phyloP scores from a whole-genome alignment of 2,113 vertebrate species.

The Cottus gobio region DNA sequence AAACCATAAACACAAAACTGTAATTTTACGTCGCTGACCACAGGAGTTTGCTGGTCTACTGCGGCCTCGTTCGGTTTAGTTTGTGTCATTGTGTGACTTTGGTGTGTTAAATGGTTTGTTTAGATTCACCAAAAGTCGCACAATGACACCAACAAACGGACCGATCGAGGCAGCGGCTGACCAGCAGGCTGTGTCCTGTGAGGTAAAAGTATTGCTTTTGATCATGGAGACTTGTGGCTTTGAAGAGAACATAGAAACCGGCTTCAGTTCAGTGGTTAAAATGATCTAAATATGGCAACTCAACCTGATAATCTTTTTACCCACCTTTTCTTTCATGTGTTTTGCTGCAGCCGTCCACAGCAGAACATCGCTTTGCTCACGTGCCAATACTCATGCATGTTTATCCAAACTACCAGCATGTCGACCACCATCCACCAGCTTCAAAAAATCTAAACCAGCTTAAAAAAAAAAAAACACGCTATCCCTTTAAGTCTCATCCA shows the following conservation, averaged over 20 bases:
- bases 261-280: neutral
- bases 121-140: neutral
- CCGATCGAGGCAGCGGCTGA: neutral
- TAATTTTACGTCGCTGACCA: neutral
- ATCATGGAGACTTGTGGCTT: neutral
- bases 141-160: neutral
- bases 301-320: neutral
- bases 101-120: neutral
- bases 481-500: neutral
- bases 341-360: neutral
- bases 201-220: neutral
- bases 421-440: neutral
- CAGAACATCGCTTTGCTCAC: neutral
- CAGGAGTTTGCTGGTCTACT: neutral
- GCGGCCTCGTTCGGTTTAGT: neutral
- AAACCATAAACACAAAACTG: neutral
- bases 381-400: neutral
- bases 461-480: too few species aligned
- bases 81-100: neutral
- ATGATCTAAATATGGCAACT: neutral
- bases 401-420: neutral
- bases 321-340: neutral
- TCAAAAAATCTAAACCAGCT: neutral
- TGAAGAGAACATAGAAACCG: neutral
- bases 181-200: neutral